Evolutionary conservation across 2,797 vertebrate species (phyloP).

Genomic region (Babyrousa celebensis): DNA sequence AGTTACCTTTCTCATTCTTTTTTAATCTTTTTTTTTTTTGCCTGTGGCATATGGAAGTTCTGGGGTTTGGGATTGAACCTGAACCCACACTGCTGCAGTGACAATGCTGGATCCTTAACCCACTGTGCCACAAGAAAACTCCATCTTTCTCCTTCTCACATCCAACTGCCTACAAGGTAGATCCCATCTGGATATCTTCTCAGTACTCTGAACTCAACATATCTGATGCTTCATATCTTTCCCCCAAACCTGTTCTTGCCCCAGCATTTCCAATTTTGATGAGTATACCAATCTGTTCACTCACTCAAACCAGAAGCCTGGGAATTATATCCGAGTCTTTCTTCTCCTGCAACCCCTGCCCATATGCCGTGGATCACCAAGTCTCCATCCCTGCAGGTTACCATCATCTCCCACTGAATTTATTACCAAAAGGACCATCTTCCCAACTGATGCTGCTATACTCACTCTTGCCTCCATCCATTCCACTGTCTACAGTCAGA

Average conservation of each 20-base stretch:
- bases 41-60: too few species aligned
- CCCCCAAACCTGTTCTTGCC: slow-evolving; percentile 92
- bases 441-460: slow-evolving; percentile 11
- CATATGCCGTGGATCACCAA: background rate
- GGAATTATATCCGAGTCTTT: slow-evolving; percentile 16
- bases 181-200: background rate
- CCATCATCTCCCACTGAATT: slow-evolving; percentile 36
- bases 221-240: slow-evolving; percentile 5
- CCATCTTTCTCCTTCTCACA: background rate
- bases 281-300: background rate
- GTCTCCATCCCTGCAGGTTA: background rate
- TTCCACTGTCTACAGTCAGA: slow-evolving; percentile 6
- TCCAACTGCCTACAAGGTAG: background rate
- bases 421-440: slow-evolving; percentile 35
- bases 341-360: background rate
- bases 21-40: too few species aligned
- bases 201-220: background rate
- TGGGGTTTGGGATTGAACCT: too few species aligned
- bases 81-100: too few species aligned
- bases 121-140: too few species aligned
- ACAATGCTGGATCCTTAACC: too few species aligned
- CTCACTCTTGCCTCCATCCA: background rate
- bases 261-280: slow-evolving; percentile 89
- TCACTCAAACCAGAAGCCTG: background rate
- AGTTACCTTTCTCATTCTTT: slow-evolving; percentile 23